Conservation (phyloP, 2,113 vertebrate genomes). For the Pollachius pollachius region DNA sequence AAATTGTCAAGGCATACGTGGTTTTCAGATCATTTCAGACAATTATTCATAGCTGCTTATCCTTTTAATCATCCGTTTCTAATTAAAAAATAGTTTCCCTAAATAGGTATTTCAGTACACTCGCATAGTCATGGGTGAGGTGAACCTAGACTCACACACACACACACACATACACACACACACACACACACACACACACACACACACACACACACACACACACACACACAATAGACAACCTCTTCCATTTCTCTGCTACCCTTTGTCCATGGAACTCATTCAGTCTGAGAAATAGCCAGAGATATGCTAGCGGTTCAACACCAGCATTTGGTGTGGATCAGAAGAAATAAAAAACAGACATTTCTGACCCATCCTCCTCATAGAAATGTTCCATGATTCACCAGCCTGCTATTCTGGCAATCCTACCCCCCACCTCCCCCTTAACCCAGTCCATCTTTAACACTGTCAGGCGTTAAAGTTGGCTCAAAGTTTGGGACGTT, state of each 20-base stretch:
- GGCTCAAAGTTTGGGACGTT: slow-evolving; percentile 17
- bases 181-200: neutral
- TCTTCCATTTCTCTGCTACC: no score
- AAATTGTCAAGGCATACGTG: neutral
- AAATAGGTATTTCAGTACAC: no score
- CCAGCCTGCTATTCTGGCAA: slow-evolving; percentile 19
- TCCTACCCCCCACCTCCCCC: neutral
- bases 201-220: neutral
- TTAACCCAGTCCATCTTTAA: slow-evolving; percentile 19
- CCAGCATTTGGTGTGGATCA: no score
- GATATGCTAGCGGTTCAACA: no score
- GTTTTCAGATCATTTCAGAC: neutral
- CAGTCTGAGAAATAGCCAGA: no score
- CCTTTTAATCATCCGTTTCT: slow-evolving; percentile 15
- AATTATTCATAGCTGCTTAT: neutral
- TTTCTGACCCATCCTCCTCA: no score
- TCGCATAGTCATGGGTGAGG: neutral
- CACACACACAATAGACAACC: neutral
- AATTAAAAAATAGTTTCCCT: neutral
- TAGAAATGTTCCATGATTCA: slow-evolving; percentile 57
- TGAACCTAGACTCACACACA: neutral
- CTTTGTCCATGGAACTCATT: no score
- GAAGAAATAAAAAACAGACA: no score
- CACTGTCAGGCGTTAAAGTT: slow-evolving; percentile 28
- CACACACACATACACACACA: neutral